phyloP scores from a whole-genome alignment of 2,797 vertebrate species.

The Pangasius sanitwongsei region DNA sequence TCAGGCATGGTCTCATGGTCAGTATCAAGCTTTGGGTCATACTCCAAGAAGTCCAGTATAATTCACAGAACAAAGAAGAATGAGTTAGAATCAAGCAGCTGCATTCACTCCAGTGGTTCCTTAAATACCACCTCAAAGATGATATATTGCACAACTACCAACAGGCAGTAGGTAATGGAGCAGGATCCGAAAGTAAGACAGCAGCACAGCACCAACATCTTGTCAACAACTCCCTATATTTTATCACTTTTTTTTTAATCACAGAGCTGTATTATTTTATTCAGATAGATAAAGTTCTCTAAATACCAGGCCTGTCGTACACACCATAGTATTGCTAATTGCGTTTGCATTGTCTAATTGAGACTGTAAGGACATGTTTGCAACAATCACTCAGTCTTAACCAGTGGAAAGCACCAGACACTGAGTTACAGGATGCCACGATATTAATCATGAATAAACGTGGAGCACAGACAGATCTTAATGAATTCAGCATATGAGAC shows the following conservation, averaged over 20 bases:
- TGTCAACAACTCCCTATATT: background rate
- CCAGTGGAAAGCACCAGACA: conserved; percentile 57
- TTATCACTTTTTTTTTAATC: too few relatives aligned
- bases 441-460: background rate
- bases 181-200: background rate
- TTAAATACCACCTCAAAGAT: background rate
- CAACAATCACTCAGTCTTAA: background rate
- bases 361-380: background rate
- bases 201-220: background rate
- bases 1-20: background rate
- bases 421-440: background rate
- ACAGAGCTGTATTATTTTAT: background rate
- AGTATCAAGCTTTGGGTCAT: background rate
- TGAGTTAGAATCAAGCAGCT: background rate
- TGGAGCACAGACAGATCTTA: background rate
- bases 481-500: background rate
- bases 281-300: background rate
- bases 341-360: background rate
- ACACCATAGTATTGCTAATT: background rate
- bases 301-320: background rate
- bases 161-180: background rate
- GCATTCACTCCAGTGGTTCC: background rate
- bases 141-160: background rate
- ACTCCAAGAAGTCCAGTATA: background rate
- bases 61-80: background rate